Percentiles rank a stretch among this genome's conserved stretches.
Evolutionary conservation across 2,113 vertebrate species (phyloP).

Genomic region (Rhinoptilus africanus): DNA sequence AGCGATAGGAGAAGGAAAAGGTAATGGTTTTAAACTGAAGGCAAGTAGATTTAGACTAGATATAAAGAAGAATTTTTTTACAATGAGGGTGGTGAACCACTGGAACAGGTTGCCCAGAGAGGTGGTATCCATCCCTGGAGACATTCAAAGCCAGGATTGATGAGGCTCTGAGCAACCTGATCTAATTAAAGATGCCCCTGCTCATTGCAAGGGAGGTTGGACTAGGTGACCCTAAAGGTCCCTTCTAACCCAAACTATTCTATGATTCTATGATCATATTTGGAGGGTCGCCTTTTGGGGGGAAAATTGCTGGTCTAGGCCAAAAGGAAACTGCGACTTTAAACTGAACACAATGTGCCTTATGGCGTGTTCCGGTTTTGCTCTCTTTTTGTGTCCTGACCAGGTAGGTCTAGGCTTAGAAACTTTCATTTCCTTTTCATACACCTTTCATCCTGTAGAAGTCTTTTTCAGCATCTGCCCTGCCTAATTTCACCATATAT

Average conservation of each 20-base stretch:
- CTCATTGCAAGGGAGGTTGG: neutral
- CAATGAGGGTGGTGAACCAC: rapidly evolving
- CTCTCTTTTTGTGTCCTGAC: neutral
- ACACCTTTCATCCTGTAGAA: neutral
- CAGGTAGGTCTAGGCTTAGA: neutral
- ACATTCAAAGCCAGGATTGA: no score
- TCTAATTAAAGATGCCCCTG: neutral
- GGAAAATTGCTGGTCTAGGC: neutral
- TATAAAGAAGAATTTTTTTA: neutral
- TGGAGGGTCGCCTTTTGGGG: neutral
- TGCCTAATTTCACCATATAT: neutral
- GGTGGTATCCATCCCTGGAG: neutral
- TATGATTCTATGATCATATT: neutral
- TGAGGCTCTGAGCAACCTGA: neutral
- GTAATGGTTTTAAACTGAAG: neutral
- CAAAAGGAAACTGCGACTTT: neutral
- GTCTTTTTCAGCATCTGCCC: neutral
- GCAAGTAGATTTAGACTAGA: neutral
- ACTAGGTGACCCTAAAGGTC: neutral
- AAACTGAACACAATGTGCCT: neutral
- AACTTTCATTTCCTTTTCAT: neutral
- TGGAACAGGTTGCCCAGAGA: neutral
- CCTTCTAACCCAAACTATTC: neutral
- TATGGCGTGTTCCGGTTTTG: neutral
- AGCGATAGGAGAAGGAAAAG: neutral